These are phyloP conservation scores for Zaprionus vittiger DNA, from an alignment of 1,140 invertebrate species.

Conservation along the genomic window DNA sequence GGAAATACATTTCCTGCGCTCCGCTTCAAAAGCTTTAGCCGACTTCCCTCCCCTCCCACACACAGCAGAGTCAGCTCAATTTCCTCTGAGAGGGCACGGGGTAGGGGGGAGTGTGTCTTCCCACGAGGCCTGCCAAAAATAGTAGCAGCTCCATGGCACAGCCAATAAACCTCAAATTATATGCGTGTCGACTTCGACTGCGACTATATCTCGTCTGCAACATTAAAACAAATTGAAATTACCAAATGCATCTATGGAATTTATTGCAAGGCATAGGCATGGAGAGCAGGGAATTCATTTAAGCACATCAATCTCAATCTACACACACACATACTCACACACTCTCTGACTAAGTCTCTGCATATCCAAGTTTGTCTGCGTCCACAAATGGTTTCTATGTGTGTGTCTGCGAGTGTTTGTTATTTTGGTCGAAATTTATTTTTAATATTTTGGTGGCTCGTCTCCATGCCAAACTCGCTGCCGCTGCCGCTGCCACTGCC, in stretches of 20 bases:
- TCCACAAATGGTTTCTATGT: constrained; percentile 7
- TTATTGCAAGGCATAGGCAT: constrained; percentile 51
- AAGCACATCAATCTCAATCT: constrained; percentile 77
- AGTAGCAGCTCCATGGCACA: constrained; percentile 33
- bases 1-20: constrained; percentile 51
- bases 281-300: constrained; percentile 61
- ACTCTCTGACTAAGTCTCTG: background rate
- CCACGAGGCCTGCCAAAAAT: constrained; percentile 69
- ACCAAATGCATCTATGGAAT: constrained; percentile 79
- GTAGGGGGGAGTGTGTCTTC: constrained; percentile 22
- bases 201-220: constrained; percentile 20
- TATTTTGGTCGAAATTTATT: constrained; percentile 72
- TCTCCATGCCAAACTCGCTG: constrained; percentile 33
- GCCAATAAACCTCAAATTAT: constrained; percentile 75
- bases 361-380: constrained; percentile 30
- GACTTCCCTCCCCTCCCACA: background rate
- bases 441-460: constrained; percentile 69
- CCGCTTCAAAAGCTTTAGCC: constrained; percentile 58
- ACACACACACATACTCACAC: background rate
- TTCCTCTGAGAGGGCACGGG: background rate
- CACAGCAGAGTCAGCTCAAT: background rate
- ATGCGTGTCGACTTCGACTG: constrained; percentile 63
- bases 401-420: constrained; percentile 54
- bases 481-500: background rate
- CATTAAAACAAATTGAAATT: constrained; percentile 80